phyloP scores from a whole-genome alignment of 2,888 invertebrate genomes.

The Ophion obscuratus region DNA sequence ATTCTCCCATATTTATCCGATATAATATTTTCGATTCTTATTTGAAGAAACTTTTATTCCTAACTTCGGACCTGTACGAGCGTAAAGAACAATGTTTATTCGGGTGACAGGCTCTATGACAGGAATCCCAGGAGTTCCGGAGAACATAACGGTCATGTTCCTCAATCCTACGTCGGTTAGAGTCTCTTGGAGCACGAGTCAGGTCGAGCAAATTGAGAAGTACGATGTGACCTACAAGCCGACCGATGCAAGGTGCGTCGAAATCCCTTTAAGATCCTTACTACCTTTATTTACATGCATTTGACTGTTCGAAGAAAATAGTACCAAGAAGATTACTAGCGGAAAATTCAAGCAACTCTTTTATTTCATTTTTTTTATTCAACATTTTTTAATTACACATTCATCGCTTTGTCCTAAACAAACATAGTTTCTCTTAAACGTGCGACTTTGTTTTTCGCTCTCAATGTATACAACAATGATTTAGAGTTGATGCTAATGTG shows the following conservation, averaged over 20 bases:
- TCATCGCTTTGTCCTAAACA: too few species aligned
- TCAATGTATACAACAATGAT: too few species aligned
- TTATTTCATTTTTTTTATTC: too few species aligned
- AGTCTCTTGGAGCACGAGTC: conserved; percentile 93
- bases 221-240: conserved; percentile 97
- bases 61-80: too few species aligned
- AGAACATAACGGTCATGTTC: conserved; percentile 95
- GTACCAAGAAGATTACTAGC: too few species aligned
- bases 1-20: background rate
- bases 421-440: too few species aligned
- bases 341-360: too few species aligned
- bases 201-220: conserved; percentile 92
- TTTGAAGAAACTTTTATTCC: background rate
- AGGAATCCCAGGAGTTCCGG: conserved; percentile 90
- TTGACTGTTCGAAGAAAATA: too few species aligned
- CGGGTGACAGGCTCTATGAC: conserved; percentile 89
- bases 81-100: background rate
- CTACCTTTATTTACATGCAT: too few species aligned
- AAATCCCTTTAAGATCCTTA: conserved; percentile 2
- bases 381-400: too few species aligned
- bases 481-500: too few species aligned
- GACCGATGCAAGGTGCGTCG: conserved; percentile 94
- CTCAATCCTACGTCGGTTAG: conserved; percentile 93
- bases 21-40: background rate
- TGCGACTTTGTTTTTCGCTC: too few species aligned